Base-by-base conservation (phyloP, 2,113 vertebrate species). In the Periophthalmodon schlosseri region DNA sequence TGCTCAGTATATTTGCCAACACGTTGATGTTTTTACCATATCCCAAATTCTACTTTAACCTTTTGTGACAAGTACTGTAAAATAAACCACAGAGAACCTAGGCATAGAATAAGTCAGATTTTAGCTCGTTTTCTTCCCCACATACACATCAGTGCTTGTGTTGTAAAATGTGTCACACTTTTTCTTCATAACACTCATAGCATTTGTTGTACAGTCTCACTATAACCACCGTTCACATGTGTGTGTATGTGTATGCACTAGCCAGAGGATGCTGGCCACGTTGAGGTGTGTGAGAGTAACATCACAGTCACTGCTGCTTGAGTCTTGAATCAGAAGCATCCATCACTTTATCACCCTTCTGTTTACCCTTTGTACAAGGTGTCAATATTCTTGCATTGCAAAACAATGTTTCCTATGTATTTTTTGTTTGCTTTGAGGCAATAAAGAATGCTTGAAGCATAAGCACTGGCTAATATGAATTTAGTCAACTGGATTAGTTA, bases 211-310 rank as follows among this genome's bases (percentile, higher is more conserved):
- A 20, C 54, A 75, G 34, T 79, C 46, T 79, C 74, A 79, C 75
- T 78, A 23, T 81, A 84, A 84, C 76, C 61, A 74, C 82, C 85
- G 81, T 76, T 87, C 89, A 88, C 81, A 76, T 91, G 80, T 90
- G 84, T 83, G 28, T 44, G 39, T 44, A 39, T 88, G 72, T 87
- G 69, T 79, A 65, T 83, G 87, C 75, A 65, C 85, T 89, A 94
- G 94, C 93, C 90, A 91, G 91, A 93, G 93, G 92, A 91, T 94
- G 93, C 89, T 94, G 93, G 93, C 93, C 93, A 84, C 93, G 93
- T 86, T 94, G 93, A 94, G 94, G 93, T 94, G 93, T 92, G 92
- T 94, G 91, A 88, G 89, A 81, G 84, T 79, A 77, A 84, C 39
- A 77, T 87, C 72, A 77, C 69, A 44, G 79, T 78, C 69, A 68